Percentiles rank a stretch among this genome's conserved stretches.
Conservation (phyloP, 2,113 vertebrate genomes). For the Andinoacara biseriatus region DNA sequence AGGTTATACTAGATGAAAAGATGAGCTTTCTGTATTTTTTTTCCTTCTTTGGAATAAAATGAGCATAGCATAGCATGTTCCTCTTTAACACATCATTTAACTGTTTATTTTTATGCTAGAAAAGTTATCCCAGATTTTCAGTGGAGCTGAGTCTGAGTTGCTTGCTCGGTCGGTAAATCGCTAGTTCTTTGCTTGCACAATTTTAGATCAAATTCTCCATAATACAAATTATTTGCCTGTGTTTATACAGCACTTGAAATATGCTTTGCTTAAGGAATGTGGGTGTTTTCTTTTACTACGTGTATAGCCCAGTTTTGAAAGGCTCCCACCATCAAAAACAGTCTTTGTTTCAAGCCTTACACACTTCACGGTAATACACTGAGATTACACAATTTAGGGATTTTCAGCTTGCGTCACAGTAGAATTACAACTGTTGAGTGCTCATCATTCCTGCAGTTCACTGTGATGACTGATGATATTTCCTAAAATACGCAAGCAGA, state of each 20-base stretch:
- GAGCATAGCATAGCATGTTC: background rate
- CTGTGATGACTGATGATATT: background rate
- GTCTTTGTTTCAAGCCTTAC: background rate
- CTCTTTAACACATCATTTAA: background rate
- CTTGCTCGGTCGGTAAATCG: background rate
- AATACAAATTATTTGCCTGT: background rate
- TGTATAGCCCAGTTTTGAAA: background rate
- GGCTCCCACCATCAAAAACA: background rate
- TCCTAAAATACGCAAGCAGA: background rate
- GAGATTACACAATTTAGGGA: slow-evolving; percentile 29
- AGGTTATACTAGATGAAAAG: background rate
- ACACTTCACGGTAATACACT: background rate
- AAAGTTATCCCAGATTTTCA: background rate
- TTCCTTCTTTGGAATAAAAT: background rate
- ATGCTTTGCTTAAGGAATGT: background rate
- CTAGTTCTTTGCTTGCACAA: background rate
- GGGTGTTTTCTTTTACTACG: background rate
- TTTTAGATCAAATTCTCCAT: background rate
- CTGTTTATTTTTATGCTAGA: background rate
- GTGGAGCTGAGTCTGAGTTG: background rate
- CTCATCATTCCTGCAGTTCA: background rate
- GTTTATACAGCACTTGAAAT: background rate
- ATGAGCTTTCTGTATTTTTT: background rate
- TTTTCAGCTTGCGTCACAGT: slow-evolving; percentile 22
- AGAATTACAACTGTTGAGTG: background rate